Base-by-base conservation (phyloP, 2,113 vertebrate species). In the Nyctereutes procyonoides region DNA sequence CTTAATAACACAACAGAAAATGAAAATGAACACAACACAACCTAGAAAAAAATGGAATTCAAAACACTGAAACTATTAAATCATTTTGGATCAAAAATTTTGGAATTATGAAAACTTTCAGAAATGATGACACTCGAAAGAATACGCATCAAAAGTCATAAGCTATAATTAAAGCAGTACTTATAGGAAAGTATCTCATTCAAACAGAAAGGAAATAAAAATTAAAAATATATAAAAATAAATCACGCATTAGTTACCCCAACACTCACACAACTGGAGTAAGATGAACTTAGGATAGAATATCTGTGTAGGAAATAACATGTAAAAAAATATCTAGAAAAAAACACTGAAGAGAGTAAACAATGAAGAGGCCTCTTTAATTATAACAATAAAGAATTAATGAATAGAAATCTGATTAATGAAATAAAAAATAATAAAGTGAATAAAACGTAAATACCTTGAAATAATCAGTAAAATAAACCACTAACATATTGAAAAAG, bases 381-480 rank as follows among this genome's bases (percentile, higher is more conserved):
- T 22, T 67, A 67, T 35, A 90, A 30, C 15, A 53, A 51, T 65
- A 51, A 81, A 81, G 24, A 81, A 43, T 28, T 71, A 58, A 60
- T 24, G 38, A 43, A 56, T 24, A 80, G 51, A 71, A 58, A 71
- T 71, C 17, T 82, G 53, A 91, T 56, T 43, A 92, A 92, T 56
- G 63, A 38, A 82, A 71, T n/a, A 38, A 48, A 91, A 80, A 55
- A 69, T 35, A 90, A 56, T 56, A 67, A 43, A 67, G 43, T 69
- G 32, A 56, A 12, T 26, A 56, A 58, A 48, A 90, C 53, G 51
- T 76, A 76, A 82, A 19, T 77, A 43, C 22, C n/a, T 58, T 82
- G 28, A 82, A 92, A 92, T 48, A 71, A 71, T 58, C 53, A 71
- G 19, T 58, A 92, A 91, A 82, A 71, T 82, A 92, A 48, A 58